Base-by-base conservation (phyloP, 1,140 invertebrate species). In the Hetaerina americana region DNA sequence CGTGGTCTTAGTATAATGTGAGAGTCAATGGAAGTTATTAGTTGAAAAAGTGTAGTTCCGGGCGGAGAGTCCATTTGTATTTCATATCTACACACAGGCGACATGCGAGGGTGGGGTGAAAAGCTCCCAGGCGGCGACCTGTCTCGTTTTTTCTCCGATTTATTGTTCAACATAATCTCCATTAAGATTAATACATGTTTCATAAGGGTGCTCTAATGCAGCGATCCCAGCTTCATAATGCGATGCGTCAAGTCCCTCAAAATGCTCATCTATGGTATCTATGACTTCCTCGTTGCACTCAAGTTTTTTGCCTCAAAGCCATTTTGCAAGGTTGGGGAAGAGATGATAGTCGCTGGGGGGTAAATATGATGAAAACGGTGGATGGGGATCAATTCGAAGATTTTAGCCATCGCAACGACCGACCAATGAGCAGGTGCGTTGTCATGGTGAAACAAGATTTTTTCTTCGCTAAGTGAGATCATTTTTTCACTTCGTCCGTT, bases 311-410 rank as follows among this genome's bases (percentile, higher is more conserved):
- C 31, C 6, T 40, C 31, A 6, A 18, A 40, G 31, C 31, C 31
- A 40, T 40, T 40, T 40, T 40, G 69, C 73, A 1, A 73, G 49
- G 8, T 73, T 70, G 5, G 73, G 66, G 71, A 80, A 81, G 24
- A 78, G 76, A 75, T 77, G 78, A 66, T 78, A 82, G 75, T 83
- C 81, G 57, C 77, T 79, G 49, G 79, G 79, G 67, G 79, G 77
- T 28, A 84, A 75, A 76, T 84, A 80, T 73, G 78, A 79, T 68
- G 75, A 80, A 74, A 83, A 84, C 27, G 80, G 79, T 77, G 78
- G 79, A 74, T 84, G 81, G 29, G 76, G 76, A 66, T 71, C 68
- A 81, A 77, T 75, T 78, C 78, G 25, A 77, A 70, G 27, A 83
- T 68, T 79, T 77, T 76, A 68, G 76, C 72, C 73, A 77, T 76